These are phyloP conservation scores for Helogale parvula DNA, from an alignment of 2,113 vertebrate species.

Conservation along the genomic window DNA sequence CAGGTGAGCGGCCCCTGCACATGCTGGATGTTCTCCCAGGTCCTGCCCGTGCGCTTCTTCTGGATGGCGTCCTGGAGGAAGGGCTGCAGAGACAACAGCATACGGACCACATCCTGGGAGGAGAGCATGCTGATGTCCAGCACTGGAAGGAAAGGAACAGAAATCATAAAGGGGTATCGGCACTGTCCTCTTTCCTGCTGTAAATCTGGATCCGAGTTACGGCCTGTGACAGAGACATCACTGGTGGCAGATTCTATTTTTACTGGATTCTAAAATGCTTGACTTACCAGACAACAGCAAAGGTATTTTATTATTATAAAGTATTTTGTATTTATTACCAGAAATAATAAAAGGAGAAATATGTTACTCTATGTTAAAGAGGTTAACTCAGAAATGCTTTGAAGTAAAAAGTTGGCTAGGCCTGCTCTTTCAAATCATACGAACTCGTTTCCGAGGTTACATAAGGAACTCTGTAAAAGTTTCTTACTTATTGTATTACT, in stretches of 20 bases:
- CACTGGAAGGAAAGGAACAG: constrained; percentile 83
- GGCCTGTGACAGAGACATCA: background rate
- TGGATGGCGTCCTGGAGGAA: constrained; percentile 98
- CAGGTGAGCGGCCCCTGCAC: constrained; percentile 98
- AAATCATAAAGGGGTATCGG: background rate
- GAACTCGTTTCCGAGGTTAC: background rate
- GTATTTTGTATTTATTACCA: background rate
- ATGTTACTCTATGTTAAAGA: background rate
- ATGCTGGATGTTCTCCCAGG: constrained; percentile 99
- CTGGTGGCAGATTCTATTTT: background rate
- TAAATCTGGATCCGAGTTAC: accelerated
- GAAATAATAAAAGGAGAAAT: background rate
- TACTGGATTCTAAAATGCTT: background rate
- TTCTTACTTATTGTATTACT: background rate
- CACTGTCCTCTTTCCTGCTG: background rate
- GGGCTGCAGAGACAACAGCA: constrained; percentile 97
- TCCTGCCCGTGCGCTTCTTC: constrained; percentile 97
- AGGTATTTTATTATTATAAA: background rate
- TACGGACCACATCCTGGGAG: constrained; percentile 97
- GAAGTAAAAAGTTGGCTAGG: background rate
- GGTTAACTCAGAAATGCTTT: background rate
- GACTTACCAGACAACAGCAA: background rate
- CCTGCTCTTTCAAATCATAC: background rate
- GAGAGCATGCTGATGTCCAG: constrained; percentile 96
- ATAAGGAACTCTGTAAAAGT: background rate